Evolutionary conservation across 2,113 vertebrate species (phyloP), one percentile per base, ranked within the genome.

Genomic region (Vulpes lagopus): DNA sequence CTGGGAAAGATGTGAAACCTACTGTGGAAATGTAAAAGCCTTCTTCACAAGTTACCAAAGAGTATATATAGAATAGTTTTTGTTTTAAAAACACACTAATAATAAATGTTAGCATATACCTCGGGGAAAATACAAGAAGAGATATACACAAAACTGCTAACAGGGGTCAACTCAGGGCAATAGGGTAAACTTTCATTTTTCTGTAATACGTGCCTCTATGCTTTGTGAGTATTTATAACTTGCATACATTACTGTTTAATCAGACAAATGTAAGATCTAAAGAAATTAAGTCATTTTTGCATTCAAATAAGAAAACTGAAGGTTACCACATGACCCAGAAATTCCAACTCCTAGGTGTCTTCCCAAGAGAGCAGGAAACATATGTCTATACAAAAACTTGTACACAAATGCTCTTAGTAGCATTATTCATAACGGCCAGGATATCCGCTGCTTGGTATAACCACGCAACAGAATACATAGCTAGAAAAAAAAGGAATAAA

Each of bases 201-300:
- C 69, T 88, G n/a, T n/a, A 71, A 23, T 59, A 20, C 20, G 3
- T 16, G 53, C 49, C 30, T 94, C 57, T 80, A 43, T 71, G 25
- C 35, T 69, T 69, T n/a, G 16, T 69, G 32, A 69, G 55, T 76
- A 17, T 73, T 69, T 79, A 32, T 32, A 64, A 73, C 11, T 84
- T 94, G 25, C 22, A 90, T 15, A 27, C 64, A 43, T 60, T 76
- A n/a, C 17, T 78, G 9, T 59, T 78, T 64, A 88, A 87, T 62
- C 81, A 80, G 59, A 53, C 64, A 84, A 94, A 96, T 64, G 73
- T 55, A 53, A 43, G 80, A 71, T 55, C n/a, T 79, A 90, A 64
- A 87, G 17, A 97, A 82, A 78, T 93, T 32, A 88, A 80, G 10
- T 32, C 43, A 22, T 27, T 97, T 32, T 88, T 65, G 8, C 38